phyloP scores from a whole-genome alignment of 2,113 vertebrate species.

The Corythaixoides concolor region DNA sequence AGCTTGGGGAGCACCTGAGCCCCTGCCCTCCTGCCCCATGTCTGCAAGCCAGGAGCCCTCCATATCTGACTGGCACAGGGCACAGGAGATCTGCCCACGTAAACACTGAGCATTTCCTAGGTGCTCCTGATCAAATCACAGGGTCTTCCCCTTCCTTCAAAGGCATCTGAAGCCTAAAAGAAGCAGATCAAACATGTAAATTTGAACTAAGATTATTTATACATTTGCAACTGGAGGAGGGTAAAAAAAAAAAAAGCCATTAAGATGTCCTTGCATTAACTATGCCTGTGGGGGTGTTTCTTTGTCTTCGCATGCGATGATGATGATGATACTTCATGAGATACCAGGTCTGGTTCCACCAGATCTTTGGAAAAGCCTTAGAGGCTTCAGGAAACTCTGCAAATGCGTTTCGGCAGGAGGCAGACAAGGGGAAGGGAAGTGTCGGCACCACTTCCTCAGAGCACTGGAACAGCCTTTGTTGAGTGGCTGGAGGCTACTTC shows the following conservation, averaged over 20 bases:
- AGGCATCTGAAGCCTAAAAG: constrained; percentile 7
- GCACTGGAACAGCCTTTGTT: constrained; percentile 37
- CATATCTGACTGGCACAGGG: neutral
- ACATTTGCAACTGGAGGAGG: neutral
- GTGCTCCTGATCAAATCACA: neutral
- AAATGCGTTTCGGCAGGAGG: constrained; percentile 26
- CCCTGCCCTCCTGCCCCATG: neutral
- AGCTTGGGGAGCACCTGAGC: neutral
- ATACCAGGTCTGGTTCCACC: constrained; percentile 26
- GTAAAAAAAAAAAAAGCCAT: neutral
- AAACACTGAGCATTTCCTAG: neutral
- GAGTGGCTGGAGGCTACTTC: constrained; percentile 58
- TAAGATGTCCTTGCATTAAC: constrained; percentile 6
- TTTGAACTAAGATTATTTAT: constrained; percentile 43
- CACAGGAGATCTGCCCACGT: rapidly evolving
- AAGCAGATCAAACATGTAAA: constrained; percentile 57
- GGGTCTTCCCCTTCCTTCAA: neutral
- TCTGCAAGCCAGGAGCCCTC: neutral
- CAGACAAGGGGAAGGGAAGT: constrained; percentile 42
- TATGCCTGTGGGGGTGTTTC: constrained; percentile 1
- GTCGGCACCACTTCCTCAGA: neutral
- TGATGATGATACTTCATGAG: neutral
- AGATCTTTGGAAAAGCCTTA: constrained; percentile 45
- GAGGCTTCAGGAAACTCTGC: constrained; percentile 30
- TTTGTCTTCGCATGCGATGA: constrained; percentile 33